Evolutionary conservation across 1,140 invertebrate species (phyloP), one percentile per base, ranked within the genome.

Genomic region (Temnothorax nylanderi): DNA sequence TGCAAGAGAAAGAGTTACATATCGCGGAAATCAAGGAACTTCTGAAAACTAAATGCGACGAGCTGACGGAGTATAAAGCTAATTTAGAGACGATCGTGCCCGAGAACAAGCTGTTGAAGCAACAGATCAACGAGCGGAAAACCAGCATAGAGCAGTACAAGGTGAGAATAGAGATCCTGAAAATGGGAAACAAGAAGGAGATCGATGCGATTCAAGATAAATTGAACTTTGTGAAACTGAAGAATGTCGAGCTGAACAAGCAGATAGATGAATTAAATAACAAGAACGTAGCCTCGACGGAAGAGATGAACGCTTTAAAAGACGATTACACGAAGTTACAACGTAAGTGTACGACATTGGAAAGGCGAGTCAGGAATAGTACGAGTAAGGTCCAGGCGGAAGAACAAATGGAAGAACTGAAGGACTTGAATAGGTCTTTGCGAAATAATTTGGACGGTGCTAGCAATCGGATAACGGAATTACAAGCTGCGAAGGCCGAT

Each of bases 361-460:
- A 92, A 64, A 87, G 41, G 3, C 92, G 92, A 21, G 89, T 94
- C 2, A 90, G 94, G 74, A 94, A 94, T 47, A 95, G 94, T 62
- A 93, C 90, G 1, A 93, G 88, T 44, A 93, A 92, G 26, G 10
- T 72, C 2, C 92, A 88, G 65, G 85, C 88, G 1, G 92, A 93
- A 34, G 80, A 71, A 51, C 88, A 91, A 7, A 90, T 93, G 49
- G 92, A 93, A 69, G 88, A 91, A 7, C 65, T 94, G 21, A 87
- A 85, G 13, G 94, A 95, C 49, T 78, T 92, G 65, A 95, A 93
- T 85, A 88, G 86, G 41, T 91, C 78, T 8, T 65, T 95, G 6
- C 88, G 92, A 64, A 93, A 91, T 21, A 93, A 93, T 85, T 85
- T 95, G 6, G 94, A 95, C 18, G 94, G 94, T 18, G 94, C 92